phyloP scores from a whole-genome alignment of 2,888 invertebrate species.

The Amiota mariae region DNA sequence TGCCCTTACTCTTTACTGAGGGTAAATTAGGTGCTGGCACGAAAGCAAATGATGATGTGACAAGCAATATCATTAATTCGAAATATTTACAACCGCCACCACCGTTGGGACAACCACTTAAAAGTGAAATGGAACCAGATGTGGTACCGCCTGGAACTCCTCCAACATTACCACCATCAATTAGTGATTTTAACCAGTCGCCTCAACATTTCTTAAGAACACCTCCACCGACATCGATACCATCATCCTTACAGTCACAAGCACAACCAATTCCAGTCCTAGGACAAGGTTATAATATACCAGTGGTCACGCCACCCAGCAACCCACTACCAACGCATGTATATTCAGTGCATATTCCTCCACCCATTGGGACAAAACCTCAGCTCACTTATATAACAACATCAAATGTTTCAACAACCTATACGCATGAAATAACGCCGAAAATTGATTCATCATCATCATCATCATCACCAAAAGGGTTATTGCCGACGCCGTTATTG shows the following conservation, averaged over 20 bases:
- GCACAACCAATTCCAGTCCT: conserved; percentile 56
- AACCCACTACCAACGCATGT: background rate
- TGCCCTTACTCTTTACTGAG: conserved; percentile 55
- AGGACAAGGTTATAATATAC: conserved; percentile 57
- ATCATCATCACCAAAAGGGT: conserved; percentile 1
- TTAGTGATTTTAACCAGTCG: conserved; percentile 33
- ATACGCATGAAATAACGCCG: background rate
- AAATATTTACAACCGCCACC: conserved; percentile 44
- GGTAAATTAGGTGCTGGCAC: conserved; percentile 38
- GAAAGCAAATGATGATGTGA: conserved; percentile 53
- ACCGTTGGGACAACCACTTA: conserved; percentile 45
- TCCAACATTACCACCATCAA: conserved; percentile 37
- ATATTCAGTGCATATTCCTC: background rate
- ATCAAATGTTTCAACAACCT: background rate
- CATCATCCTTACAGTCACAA: conserved; percentile 10
- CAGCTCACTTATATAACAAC: background rate
- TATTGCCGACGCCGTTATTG: conserved; percentile 24
- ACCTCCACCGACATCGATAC: conserved; percentile 63
- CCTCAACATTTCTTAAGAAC: conserved; percentile 49
- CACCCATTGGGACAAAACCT: background rate
- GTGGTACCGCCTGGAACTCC: background rate
- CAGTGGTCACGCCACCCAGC: conserved; percentile 35
- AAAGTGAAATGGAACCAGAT: background rate
- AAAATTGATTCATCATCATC: conserved; percentile 13
- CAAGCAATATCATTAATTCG: conserved; percentile 32